Conservation (phyloP, 2,888 invertebrate species). For the Cantharis rustica region DNA sequence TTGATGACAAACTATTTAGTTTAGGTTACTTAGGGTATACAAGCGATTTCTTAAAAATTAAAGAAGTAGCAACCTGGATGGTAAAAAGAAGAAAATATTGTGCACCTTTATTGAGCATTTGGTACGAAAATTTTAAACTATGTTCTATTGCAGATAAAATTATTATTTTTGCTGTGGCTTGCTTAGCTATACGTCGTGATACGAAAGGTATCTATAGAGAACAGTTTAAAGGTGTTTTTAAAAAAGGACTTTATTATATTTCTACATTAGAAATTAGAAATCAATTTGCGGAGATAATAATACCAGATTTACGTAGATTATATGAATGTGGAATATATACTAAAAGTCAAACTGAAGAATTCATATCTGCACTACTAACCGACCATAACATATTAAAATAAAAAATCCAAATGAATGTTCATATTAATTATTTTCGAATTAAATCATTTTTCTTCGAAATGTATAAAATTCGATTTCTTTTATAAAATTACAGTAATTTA, state of each 20-base stretch:
- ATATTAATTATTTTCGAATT: too few species aligned
- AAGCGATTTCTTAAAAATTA: background rate
- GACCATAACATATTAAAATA: background rate
- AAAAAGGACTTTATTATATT: background rate
- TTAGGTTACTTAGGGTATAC: background rate
- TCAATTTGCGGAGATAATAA: background rate
- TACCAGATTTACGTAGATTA: background rate
- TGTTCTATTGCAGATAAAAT: background rate
- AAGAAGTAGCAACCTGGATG: background rate
- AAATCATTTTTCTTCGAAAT: too few species aligned
- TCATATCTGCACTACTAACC: background rate
- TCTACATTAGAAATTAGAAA: background rate
- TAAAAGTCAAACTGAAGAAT: background rate
- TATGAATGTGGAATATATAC: background rate
- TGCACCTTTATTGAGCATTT: background rate
- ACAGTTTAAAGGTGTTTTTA: background rate
- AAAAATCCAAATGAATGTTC: too few species aligned
- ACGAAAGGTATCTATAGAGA: background rate
- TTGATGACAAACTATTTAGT: background rate
- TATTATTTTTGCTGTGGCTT: background rate
- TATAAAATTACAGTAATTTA: too few species aligned
- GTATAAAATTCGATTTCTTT: too few species aligned
- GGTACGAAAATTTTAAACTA: background rate
- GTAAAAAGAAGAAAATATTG: background rate
- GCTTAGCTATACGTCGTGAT: background rate